These are phyloP conservation scores for Oxytorus armatus DNA, from an alignment of 2,888 invertebrate genomes.

Conservation along the genomic window DNA sequence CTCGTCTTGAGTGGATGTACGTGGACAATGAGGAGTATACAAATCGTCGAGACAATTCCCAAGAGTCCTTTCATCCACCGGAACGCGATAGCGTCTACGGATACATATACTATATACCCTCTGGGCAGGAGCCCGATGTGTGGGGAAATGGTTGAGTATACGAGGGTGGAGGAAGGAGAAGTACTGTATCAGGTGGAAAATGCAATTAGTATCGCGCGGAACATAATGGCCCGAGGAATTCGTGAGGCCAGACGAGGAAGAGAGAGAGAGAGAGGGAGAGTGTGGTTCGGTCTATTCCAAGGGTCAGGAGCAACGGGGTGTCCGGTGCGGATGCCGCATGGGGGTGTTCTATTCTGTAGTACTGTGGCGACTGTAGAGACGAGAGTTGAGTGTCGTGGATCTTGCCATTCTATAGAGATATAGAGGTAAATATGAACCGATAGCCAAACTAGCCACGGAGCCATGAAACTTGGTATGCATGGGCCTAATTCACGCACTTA, in stretches of 20 bases:
- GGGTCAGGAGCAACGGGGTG: conserved; percentile 52
- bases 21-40: conserved; percentile 59
- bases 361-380: conserved; percentile 9
- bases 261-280: too few species aligned
- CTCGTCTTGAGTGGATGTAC: conserved; percentile 42
- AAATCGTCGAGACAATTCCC: conserved; percentile 64
- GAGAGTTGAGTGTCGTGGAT: conserved; percentile 45
- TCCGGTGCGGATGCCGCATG: conserved; percentile 54
- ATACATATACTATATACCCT: neutral
- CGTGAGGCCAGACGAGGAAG: conserved; percentile 53
- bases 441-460: conserved; percentile 16
- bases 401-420: conserved; percentile 20
- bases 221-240: conserved; percentile 70
- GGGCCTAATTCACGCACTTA: too few species aligned
- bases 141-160: neutral
- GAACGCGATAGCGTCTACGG: conserved; percentile 23
- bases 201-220: conserved; percentile 65
- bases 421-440: conserved; percentile 27
- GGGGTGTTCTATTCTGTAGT: conserved; percentile 17
- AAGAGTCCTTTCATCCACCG: conserved; percentile 59
- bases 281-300: conserved; percentile 45
- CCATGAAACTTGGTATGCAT: neutral
- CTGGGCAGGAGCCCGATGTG: conserved; percentile 7
- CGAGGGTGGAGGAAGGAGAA: conserved; percentile 9
- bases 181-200: conserved; percentile 62